These are phyloP conservation scores for Axea sp. DNA, from an alignment of 2,888 invertebrate species.

Conservation along the genomic window DNA sequence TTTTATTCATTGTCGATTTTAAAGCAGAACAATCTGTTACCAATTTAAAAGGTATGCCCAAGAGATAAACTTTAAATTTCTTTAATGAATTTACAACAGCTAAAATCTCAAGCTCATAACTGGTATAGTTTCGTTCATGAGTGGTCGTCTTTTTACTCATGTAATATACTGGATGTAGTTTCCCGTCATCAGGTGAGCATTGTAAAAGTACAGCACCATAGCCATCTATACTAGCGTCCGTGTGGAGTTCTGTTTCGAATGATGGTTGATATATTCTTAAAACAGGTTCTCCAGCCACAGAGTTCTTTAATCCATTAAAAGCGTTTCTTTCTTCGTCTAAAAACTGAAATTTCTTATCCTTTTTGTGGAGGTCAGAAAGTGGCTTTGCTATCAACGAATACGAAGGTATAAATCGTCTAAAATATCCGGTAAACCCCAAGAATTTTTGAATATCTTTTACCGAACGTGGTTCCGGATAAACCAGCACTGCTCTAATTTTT, in stretches of 20 bases:
- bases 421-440: slow-evolving; percentile 20
- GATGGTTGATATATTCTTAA: slow-evolving; percentile 59
- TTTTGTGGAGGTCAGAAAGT: slow-evolving; percentile 63
- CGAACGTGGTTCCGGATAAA: neutral
- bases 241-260: slow-evolving; percentile 40
- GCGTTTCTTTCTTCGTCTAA: slow-evolving; percentile 14
- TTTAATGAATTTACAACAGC: slow-evolving; percentile 62
- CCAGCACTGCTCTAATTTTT: slow-evolving; percentile 1
- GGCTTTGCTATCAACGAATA: slow-evolving; percentile 58
- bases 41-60: slow-evolving; percentile 47
- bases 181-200: slow-evolving; percentile 28
- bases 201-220: slow-evolving; percentile 61
- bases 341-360: slow-evolving; percentile 50
- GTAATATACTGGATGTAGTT: slow-evolving; percentile 42
- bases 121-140: slow-evolving; percentile 62
- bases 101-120: slow-evolving; percentile 65
- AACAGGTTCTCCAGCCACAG: slow-evolving; percentile 51
- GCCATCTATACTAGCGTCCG: slow-evolving; percentile 38
- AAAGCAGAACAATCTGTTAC: slow-evolving; percentile 52
- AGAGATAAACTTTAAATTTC: slow-evolving; percentile 46
- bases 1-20: slow-evolving; percentile 46
- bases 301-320: slow-evolving; percentile 8
- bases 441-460: slow-evolving; percentile 14
- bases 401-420: slow-evolving; percentile 7
- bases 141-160: slow-evolving; percentile 56